A percentile compares a stretch with the other conserved stretches of the same genome.
Evolutionary conservation across 2,888 invertebrate species (phyloP).

Genomic region (Rotaria macrura): DNA sequence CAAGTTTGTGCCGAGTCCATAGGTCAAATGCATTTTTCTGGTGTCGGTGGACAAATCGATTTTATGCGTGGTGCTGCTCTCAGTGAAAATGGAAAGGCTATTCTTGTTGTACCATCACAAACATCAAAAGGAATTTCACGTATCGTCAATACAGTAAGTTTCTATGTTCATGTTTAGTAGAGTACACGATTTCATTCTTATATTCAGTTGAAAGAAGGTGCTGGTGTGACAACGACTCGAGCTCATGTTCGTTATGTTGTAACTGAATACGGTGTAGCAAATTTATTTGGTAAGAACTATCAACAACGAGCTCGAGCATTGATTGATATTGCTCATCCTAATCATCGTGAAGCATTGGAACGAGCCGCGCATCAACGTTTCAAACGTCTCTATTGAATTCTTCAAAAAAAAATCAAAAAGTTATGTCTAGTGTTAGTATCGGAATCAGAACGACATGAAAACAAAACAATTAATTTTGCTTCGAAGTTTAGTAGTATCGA

Average conservation of each 20-base stretch:
- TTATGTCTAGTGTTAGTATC: no score
- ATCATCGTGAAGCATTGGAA: conserved; percentile 15
- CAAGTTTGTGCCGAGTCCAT: conserved; percentile 24
- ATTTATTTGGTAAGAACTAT: conserved; percentile 13
- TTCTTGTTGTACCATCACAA: conserved; percentile 20
- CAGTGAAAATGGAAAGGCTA: conserved; percentile 16
- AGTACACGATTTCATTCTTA: no score
- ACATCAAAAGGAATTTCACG: conserved; percentile 3
- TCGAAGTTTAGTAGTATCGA: no score
- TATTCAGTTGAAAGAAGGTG: conserved; percentile 4
- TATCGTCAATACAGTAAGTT: conserved; percentile 16
- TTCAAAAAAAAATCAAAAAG: no score
- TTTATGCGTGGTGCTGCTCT: conserved; percentile 30
- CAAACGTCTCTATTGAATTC: background rate
- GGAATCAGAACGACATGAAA: no score
- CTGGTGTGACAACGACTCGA: conserved; percentile 4
- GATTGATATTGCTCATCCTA: background rate
- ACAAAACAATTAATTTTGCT: no score
- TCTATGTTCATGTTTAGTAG: background rate
- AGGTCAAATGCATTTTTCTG: conserved; percentile 18
- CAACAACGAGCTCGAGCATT: conserved; percentile 11
- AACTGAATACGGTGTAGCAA: conserved; percentile 2
- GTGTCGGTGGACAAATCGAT: conserved; percentile 29
- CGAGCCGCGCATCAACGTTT: background rate
- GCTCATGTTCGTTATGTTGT: conserved; percentile 20